These are phyloP conservation scores for Resseliella maxima DNA, from an alignment of 2,888 invertebrate species.

Conservation along the genomic window DNA sequence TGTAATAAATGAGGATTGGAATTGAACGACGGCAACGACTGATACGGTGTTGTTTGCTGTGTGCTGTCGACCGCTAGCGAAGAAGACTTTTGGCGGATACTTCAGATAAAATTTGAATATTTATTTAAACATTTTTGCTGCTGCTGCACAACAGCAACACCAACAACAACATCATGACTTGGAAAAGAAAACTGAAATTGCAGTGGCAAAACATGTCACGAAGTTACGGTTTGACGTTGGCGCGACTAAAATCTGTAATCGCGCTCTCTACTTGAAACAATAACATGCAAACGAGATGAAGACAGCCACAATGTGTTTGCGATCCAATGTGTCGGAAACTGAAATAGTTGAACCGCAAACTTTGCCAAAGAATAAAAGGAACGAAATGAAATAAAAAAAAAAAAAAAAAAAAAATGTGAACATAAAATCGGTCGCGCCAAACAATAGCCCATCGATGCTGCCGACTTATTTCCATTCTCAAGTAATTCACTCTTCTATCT, in stretches of 20 bases:
- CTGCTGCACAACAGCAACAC: background rate
- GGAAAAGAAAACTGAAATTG: background rate
- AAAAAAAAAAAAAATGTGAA: background rate
- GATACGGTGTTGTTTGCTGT: background rate
- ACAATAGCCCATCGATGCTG: slow-evolving; percentile 11
- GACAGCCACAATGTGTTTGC: background rate
- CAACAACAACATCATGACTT: background rate
- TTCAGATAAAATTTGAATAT: slow-evolving; percentile 45
- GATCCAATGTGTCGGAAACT: background rate
- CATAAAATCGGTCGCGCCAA: slow-evolving; percentile 36
- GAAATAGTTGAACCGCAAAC: slow-evolving; percentile 28
- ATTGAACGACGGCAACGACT: background rate
- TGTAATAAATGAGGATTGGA: slow-evolving; percentile 24
- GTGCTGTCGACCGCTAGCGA: background rate
- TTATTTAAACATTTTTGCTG: slow-evolving; percentile 40
- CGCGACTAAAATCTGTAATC: slow-evolving; percentile 47
- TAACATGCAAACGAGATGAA: background rate
- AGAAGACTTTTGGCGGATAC: background rate
- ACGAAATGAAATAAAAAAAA: too few relatives aligned
- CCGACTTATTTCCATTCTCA: background rate
- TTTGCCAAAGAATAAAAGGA: too few relatives aligned
- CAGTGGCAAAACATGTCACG: slow-evolving; percentile 53
- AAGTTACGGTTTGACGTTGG: slow-evolving; percentile 51
- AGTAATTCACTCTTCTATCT: background rate
- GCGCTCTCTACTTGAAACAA: background rate